Evolutionary conservation across 1,140 invertebrate species (phyloP), one percentile per base, ranked within the genome.

Genomic region (Papilio polytes): DNA sequence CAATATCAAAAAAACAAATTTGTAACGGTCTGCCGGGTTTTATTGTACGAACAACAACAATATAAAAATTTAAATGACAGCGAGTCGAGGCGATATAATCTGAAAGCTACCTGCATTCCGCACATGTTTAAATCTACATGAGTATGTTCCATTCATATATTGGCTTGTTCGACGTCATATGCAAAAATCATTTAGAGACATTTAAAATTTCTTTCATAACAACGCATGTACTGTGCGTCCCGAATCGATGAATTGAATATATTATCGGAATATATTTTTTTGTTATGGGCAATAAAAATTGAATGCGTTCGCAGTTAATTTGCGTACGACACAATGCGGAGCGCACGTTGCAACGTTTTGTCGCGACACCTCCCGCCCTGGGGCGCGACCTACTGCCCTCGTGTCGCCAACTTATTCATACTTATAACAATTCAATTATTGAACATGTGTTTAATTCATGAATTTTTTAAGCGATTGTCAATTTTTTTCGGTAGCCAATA

Each of bases 111-210:
- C 89, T 93, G 91, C 87, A 83, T 92, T 87, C 20, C 84, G 88
- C 89, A 92, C 89, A 92, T 92, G 90, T 94, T 86, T 85, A 83
- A 89, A 91, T 91, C 83, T 87, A 83, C 89, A 91, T 89, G 79
- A 82, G 80, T 82, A 86, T 89, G 80, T 31, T 31, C 51, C 72
- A 81, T 80, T 85, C 73, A 59, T 79, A 79, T 80, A 82, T 80
- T 81, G 80, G 84, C 70, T 82, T 86, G 84, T 85, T 85, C 87
- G 31, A 51, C 76, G 87, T 85, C 93, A 94, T 94, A 94, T 94
- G 93, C 91, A 94, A 93, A 94, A 94, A 94, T 94, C 89, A 91
- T 93, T 94, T 92, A 92, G 89, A 83, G 85, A 85, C 85, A 89
- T 94, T 92, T 91, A 92, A 93, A 92, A 84, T 89, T 89, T 90